A percentile compares a stretch with the other conserved stretches of the same genome.
These are phyloP conservation scores for Paragorgia papillata DNA, from an alignment of 92 coral and sea anemone species.

Conservation along the genomic window DNA sequence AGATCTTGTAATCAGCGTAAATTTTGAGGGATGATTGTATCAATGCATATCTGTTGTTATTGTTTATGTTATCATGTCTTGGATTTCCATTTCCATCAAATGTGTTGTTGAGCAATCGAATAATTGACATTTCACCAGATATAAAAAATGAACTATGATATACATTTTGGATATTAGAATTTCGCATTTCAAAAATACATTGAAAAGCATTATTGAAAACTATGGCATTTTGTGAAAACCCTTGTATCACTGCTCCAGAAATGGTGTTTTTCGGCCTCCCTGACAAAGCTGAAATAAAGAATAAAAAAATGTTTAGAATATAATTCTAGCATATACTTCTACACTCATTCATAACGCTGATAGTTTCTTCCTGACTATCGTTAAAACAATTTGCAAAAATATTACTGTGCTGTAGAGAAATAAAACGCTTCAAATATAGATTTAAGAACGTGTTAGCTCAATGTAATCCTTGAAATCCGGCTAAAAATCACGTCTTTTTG, in stretches of 20 bases:
- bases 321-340: no score
- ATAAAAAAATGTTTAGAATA: not conserved
- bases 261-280: not conserved
- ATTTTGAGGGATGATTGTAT: not conserved
- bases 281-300: not conserved
- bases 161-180: not conserved
- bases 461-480: no score
- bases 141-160: not conserved
- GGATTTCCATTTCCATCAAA: slow-evolving; percentile 14
- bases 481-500: no score
- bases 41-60: not conserved
- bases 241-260: not conserved
- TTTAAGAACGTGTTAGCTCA: no score
- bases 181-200: not conserved
- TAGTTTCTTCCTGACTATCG: no score
- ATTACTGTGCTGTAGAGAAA: no score
- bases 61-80: not conserved
- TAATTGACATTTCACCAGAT: not conserved
- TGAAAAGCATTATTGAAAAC: not conserved
- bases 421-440: no score
- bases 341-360: no score
- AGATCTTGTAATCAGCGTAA: not conserved
- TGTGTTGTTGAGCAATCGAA: slow-evolving; percentile 1
- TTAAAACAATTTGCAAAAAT: no score
- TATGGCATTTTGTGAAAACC: not conserved